Evolutionary conservation across 2,797 vertebrate species (phyloP).

Genomic region (Acropternis orthonyx): DNA sequence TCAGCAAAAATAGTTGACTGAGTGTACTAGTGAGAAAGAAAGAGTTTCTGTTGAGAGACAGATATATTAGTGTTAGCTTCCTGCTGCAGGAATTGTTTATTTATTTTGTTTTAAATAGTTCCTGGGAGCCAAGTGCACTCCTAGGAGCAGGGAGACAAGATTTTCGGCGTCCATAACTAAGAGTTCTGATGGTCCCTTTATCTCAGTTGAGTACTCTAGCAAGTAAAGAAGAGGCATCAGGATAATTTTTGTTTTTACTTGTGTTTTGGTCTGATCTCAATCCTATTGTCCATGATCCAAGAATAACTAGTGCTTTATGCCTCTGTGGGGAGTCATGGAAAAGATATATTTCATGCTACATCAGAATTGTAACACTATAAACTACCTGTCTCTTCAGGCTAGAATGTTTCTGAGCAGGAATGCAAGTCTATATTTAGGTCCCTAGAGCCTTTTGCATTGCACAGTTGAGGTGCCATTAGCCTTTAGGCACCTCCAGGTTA

Average conservation of each 20-base stretch:
- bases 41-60: background rate
- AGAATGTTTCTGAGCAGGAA: constrained; percentile 22
- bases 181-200: background rate
- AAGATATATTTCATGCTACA: background rate
- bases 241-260: background rate
- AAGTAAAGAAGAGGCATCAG: background rate
- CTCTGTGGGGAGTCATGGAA: background rate
- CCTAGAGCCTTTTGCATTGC: background rate
- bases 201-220: background rate
- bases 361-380: background rate
- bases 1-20: background rate
- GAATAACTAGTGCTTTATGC: background rate
- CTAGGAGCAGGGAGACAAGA: background rate
- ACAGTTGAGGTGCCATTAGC: constrained; percentile 44
- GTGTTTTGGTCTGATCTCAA: background rate
- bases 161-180: background rate
- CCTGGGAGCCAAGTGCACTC: background rate
- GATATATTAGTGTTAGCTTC: background rate
- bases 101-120: background rate
- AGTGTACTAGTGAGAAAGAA: background rate
- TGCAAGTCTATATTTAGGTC: constrained; percentile 46
- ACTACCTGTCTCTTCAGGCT: constrained; percentile 37
- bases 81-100: background rate
- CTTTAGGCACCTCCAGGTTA: constrained; percentile 63
- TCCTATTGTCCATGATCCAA: background rate